Conservation (phyloP, 2,888 invertebrate genomes). For the Ramazzottius varieornatus region DNA sequence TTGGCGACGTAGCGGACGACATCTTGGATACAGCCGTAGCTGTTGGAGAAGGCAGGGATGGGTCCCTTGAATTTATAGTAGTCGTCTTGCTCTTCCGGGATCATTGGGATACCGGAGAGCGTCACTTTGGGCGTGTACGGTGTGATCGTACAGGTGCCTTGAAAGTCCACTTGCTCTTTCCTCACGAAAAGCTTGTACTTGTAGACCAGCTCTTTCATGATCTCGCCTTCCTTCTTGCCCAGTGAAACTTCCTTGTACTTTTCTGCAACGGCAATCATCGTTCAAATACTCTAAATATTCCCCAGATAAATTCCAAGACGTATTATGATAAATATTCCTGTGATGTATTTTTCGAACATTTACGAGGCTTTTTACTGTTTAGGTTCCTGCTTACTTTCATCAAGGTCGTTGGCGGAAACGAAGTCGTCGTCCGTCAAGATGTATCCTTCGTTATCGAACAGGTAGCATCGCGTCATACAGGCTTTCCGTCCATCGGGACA, state of each 20-base stretch:
- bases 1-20: conserved; percentile 21
- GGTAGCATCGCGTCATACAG: conserved; percentile 22
- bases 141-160: conserved; percentile 13
- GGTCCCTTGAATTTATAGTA: conserved; percentile 23
- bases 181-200: conserved; percentile 21
- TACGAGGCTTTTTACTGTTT: too few species aligned
- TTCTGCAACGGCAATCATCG: conserved; percentile 7
- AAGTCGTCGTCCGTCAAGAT: conserved; percentile 24
- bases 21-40: conserved; percentile 25
- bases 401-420: conserved; percentile 19
- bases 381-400: conserved; percentile 15
- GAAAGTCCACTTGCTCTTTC: conserved; percentile 22
- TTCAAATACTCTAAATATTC: too few species aligned
- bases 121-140: conserved; percentile 17
- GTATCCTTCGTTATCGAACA: conserved; percentile 22
- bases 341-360: too few species aligned
- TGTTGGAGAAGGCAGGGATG: conserved; percentile 23
- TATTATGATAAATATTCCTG: too few species aligned
- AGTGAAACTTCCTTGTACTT: conserved; percentile 22
- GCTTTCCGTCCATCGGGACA: conserved; percentile 19
- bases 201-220: conserved; percentile 25
- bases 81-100: conserved; percentile 23
- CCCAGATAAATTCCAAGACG: too few species aligned
- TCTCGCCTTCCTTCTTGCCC: conserved; percentile 24
- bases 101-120: conserved; percentile 22